A percentile compares a stretch with the other conserved stretches of the same genome.
Evolutionary conservation across 2,888 invertebrate species (phyloP).

Genomic region (Cyrtodaria siliqua): DNA sequence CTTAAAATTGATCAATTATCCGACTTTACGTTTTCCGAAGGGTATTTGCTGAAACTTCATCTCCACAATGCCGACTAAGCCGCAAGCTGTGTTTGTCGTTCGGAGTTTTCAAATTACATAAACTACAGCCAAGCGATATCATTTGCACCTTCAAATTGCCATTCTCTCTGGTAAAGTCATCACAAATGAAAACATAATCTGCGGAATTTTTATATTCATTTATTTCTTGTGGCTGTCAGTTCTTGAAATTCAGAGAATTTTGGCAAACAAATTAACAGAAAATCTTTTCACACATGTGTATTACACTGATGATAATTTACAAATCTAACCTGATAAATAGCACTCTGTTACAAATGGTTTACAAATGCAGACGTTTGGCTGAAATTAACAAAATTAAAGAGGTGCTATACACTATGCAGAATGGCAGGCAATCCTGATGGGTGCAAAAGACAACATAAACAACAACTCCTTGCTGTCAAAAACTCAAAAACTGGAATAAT

Average conservation of each 20-base stretch:
- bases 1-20: no score
- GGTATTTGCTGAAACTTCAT: no score
- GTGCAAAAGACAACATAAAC: no score
- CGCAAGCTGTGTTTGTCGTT: neutral
- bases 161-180: constrained; percentile 45
- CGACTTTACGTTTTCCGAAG: no score
- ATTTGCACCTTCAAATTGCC: constrained; percentile 42
- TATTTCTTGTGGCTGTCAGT: constrained; percentile 60
- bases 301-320: constrained; percentile 57
- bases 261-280: constrained; percentile 61
- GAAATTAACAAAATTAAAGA: neutral
- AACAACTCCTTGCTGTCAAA: no score
- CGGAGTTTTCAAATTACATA: constrained; percentile 4
- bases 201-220: constrained; percentile 61
- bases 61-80: no score
- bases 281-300: constrained; percentile 60
- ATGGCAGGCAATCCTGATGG: no score
- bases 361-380: constrained; percentile 4
- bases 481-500: no score
- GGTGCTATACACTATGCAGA: no score
- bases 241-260: constrained; percentile 57
- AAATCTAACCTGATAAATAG: constrained; percentile 52
- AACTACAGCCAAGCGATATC: constrained; percentile 7
- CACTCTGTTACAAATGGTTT: constrained; percentile 17
- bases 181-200: constrained; percentile 57